phyloP scores from a whole-genome alignment of 2,113 vertebrate genomes.

The Tringa solitaria region DNA sequence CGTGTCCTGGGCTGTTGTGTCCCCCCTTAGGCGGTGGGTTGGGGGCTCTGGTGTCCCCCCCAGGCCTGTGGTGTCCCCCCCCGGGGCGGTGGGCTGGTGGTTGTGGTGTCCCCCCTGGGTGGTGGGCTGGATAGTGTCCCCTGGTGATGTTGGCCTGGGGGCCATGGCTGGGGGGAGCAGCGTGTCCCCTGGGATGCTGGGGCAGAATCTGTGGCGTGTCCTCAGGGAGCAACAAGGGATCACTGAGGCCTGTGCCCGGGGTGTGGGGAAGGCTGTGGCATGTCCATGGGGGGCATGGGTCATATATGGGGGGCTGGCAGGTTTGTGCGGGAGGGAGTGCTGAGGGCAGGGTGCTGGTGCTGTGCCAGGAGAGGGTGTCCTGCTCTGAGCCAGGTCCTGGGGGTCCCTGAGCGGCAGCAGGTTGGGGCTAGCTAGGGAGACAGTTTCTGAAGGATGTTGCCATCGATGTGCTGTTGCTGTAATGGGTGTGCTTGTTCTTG shows the following conservation, averaged over 20 bases:
- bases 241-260: not conserved
- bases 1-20: not conserved
- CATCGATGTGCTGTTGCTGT: not conserved
- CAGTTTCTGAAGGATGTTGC: not conserved
- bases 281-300: not conserved
- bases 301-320: rapidly evolving
- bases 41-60: not conserved
- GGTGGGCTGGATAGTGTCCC: not conserved
- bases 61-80: rapidly evolving
- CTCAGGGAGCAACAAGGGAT: rapidly evolving
- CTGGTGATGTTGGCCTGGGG: too few species aligned
- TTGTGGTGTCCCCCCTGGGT: not conserved
- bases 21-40: not conserved
- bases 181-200: rapidly evolving
- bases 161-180: not conserved
- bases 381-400: rapidly evolving
- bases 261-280: rapidly evolving
- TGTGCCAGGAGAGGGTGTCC: not conserved
- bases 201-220: not conserved
- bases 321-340: rapidly evolving
- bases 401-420: not conserved
- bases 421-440: not conserved
- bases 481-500: not conserved
- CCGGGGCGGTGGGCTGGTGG: not conserved
- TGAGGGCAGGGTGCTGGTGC: not conserved